Base-by-base conservation (phyloP, 2,113 vertebrate genomes). In the Stomatorhinus ivindoensis region DNA sequence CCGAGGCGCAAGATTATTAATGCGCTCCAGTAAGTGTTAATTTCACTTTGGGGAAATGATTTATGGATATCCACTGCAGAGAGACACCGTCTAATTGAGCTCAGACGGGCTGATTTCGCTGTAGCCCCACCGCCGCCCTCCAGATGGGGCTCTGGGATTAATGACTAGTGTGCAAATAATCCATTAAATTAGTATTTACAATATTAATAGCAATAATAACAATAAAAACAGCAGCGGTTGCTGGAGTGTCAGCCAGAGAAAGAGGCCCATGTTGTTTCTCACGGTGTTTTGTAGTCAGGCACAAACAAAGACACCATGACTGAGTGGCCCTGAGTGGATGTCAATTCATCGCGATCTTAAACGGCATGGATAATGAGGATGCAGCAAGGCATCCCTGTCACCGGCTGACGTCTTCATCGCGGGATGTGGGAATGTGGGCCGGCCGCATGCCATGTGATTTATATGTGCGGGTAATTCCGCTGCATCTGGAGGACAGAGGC, bases 1-100 rank as follows among this genome's bases (percentile, higher is more conserved):
- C 97, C 97, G 96, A 95, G 97, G 97, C 96, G 96, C 95, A 94
- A 97, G 97, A 97, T 97, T 99, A 98, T 99, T 98, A 98, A 98
- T 98, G 98, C 96, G 97, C 98, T 98, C 96, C 97, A 98, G 97
- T 98, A 98, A 97, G 97, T 98, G 98, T 99, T 99, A 98, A 99
- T 99, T 98, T 99, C 97, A 98, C 97, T 98, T 98, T 98, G 96
- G 95, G 2, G 96, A 96, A 97, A 98, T 98, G 98, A 99, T 99
- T 99, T 98, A 99, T 99, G 97, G 96, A 97, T 94, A 96, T 97
- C 96, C 96, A 96, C 97, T 95, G 97, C 95, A 97, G 96, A 96
- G 97, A 97, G 97, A 97, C 97, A 96, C 96, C 97, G 97, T 98
- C 97, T 98, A 98, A 99, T 98, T 98, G 98, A 98, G 98, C 98